Evolutionary conservation across 2,888 invertebrate species (phyloP).

Genomic region (Thymelicus lineola): DNA sequence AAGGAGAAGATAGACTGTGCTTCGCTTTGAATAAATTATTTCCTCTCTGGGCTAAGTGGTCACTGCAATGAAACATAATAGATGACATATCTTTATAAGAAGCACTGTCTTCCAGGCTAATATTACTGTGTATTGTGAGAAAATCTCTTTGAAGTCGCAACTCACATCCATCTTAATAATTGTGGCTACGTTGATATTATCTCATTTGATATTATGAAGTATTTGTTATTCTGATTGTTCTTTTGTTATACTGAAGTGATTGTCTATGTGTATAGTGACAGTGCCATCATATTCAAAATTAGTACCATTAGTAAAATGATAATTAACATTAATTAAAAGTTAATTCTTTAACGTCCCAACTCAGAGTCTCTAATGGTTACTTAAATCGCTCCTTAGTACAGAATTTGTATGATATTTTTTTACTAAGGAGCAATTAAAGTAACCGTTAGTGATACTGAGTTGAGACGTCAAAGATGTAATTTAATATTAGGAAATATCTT

Average conservation of each 20-base stretch:
- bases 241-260: neutral
- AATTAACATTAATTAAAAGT: no score
- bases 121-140: conserved; percentile 54
- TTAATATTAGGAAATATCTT: neutral
- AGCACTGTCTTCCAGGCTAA: conserved; percentile 59
- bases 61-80: conserved; percentile 73
- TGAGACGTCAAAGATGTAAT: no score
- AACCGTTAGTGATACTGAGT: no score
- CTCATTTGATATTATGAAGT: conserved; percentile 13
- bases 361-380: no score
- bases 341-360: no score
- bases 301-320: no score
- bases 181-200: conserved; percentile 44
- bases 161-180: conserved; percentile 59
- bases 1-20: conserved; percentile 54
- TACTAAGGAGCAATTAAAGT: no score
- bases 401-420: no score
- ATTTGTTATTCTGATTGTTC: conserved; percentile 1
- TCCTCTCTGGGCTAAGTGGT: conserved; percentile 76
- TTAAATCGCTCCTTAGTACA: no score
- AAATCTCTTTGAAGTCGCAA: conserved; percentile 60
- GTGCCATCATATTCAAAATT: no score
- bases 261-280: no score
- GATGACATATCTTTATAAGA: conserved; percentile 75
- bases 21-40: conserved; percentile 76